phyloP scores from a whole-genome alignment of 2,888 invertebrate genomes.

The Thereva unica region DNA sequence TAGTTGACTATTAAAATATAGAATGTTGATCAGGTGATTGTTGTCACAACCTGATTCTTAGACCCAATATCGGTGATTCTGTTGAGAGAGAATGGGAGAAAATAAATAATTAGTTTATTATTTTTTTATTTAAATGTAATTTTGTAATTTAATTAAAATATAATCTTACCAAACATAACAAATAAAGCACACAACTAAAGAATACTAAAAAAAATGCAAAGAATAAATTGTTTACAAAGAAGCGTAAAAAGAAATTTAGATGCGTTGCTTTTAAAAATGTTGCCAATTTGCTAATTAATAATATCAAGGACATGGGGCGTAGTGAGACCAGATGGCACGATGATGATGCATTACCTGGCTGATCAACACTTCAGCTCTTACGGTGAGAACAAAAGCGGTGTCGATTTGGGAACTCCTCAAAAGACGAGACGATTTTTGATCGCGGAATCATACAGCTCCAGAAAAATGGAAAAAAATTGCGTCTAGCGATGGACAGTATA shows the following conservation, averaged over 20 bases:
- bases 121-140: background rate
- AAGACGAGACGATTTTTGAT: too few species aligned
- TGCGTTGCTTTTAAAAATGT: background rate
- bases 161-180: conserved; percentile 35
- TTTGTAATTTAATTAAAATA: background rate
- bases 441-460: too few species aligned
- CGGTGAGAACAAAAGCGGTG: too few species aligned
- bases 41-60: conserved; percentile 65
- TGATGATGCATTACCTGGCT: too few species aligned
- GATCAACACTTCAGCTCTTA: too few species aligned
- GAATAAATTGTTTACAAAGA: background rate
- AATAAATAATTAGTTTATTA: background rate
- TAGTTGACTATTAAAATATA: background rate
- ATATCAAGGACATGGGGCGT: too few species aligned
- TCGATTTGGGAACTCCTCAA: too few species aligned
- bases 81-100: conserved; percentile 41
- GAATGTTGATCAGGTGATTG: conserved; percentile 57
- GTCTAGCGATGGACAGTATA: too few species aligned
- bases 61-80: conserved; percentile 65
- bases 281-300: too few species aligned
- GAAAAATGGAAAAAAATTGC: too few species aligned
- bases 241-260: conserved; percentile 5
- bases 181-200: conserved; percentile 42
- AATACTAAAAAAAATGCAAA: conserved; percentile 1
- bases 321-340: too few species aligned